A percentile compares a stretch with the other conserved stretches of the same genome.
Evolutionary conservation across 2,888 invertebrate species (phyloP).

Genomic region (Tupiocoris notatus): DNA sequence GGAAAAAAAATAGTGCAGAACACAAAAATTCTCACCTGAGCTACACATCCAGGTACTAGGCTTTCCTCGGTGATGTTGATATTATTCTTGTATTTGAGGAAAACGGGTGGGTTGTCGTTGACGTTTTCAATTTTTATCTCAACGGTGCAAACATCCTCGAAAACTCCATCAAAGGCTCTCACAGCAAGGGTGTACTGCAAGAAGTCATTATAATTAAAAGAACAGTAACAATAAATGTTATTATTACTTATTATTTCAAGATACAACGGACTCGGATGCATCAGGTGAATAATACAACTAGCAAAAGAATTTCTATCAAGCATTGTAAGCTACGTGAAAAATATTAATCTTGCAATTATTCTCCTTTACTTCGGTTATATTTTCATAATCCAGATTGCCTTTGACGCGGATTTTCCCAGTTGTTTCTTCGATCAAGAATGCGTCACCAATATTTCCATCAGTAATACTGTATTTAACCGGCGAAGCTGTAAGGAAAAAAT

Average conservation of each 20-base stretch:
- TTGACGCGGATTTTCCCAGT: constrained; percentile 84
- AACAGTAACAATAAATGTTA: no score
- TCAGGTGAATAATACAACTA: no score
- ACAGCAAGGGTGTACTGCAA: constrained; percentile 77
- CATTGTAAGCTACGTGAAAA: no score
- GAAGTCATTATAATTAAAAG: no score
- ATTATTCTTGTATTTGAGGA: constrained; percentile 67
- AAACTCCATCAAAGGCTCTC: constrained; percentile 79
- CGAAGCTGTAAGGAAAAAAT: constrained; percentile 60
- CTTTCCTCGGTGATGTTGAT: constrained; percentile 75
- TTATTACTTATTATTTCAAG: no score
- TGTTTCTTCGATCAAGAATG: constrained; percentile 78
- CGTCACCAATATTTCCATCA: constrained; percentile 79
- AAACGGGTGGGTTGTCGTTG: constrained; percentile 89
- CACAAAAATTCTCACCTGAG: constrained; percentile 64
- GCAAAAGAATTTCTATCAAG: no score
- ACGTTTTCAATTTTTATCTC: constrained; percentile 83
- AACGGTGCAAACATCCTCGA: constrained; percentile 78
- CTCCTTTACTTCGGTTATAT: constrained; percentile 63
- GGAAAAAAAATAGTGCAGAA: no score
- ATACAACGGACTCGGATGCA: neutral
- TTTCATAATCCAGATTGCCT: constrained; percentile 74
- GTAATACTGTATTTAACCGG: constrained; percentile 83
- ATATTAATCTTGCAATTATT: no score
- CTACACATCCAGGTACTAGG: constrained; percentile 67